Evolutionary conservation across 2,888 invertebrate species (phyloP).

Genomic region (Epirrita christyi): DNA sequence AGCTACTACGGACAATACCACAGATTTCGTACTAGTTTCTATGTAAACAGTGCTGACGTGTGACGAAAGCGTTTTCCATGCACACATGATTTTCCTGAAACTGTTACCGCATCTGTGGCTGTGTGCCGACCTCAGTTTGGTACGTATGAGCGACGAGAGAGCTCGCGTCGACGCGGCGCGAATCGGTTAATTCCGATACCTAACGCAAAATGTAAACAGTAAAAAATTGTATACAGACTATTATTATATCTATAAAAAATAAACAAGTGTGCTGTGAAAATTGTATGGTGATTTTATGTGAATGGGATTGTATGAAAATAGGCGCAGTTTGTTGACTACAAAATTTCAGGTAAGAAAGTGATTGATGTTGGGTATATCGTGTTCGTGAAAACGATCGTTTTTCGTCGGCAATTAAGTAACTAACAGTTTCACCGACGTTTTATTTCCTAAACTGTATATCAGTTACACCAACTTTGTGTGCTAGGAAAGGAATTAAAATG

Average conservation of each 20-base stretch:
- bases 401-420: constrained; percentile 34
- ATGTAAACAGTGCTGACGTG: constrained; percentile 25
- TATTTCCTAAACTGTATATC: constrained; percentile 24
- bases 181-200: constrained; percentile 12
- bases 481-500: constrained; percentile 3
- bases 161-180: constrained; percentile 21
- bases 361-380: constrained; percentile 16
- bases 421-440: constrained; percentile 37
- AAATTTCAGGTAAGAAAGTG: constrained; percentile 32
- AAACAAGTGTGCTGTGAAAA: constrained; percentile 17
- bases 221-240: constrained; percentile 12
- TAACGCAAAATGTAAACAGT: constrained; percentile 34
- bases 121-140: constrained; percentile 27
- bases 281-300: constrained; percentile 20
- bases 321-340: constrained; percentile 24
- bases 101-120: constrained; percentile 26
- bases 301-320: constrained; percentile 26
- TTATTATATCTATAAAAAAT: constrained; percentile 5
- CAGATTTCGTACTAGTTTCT: constrained; percentile 8
- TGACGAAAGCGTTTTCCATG: constrained; percentile 73
- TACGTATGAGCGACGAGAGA: constrained; percentile 18
- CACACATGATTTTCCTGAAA: constrained; percentile 50
- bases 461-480: neutral
- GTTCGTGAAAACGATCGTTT: constrained; percentile 29
- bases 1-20: neutral